Base-by-base conservation (phyloP, 2,888 invertebrate genomes). In the Stegophylla sp. region DNA sequence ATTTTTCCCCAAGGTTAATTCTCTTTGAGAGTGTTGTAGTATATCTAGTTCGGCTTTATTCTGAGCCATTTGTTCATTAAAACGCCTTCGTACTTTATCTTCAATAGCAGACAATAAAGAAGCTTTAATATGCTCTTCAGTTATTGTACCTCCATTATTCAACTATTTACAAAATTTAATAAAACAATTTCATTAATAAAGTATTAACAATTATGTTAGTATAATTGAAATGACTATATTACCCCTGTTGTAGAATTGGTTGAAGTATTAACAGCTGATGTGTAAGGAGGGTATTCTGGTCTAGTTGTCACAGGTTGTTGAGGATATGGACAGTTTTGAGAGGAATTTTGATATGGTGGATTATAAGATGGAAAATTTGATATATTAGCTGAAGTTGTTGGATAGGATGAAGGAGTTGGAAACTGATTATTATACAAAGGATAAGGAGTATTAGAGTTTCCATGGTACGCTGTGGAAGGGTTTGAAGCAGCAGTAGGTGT, bases 21-120 rank as follows among this genome's bases (percentile, higher is more conserved):
- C 97, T 83, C 93, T 92, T 85, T 94, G 93, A 0, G 96, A 96
- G 83, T 94, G 90, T 83, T 92, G 90, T 82, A 97, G 88, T 3
- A 96, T 96, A 85, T 96, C 94, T 84, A 96, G 89, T 87, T 97
- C 97, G 9, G 96, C 97, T 87, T 95, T 94, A 83, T 93, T 92
- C 86, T 96, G 96, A 84, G 94, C 94, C 83, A 94, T 93, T 85
- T 94, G 93, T 85, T 98, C 98, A 84, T 93, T 92, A 84, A 98
- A 90, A 83, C 94, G 90, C 83, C 96, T 88, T 84, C 93, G 90
- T 84, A 99, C 87, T 87, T 97, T 97, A 86, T 99, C 98, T 87
- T 97, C 96, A 0, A 98, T 94, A 34, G 98, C 98, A 81, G 97
- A 96, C 23, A 97, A 88, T 28, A 99, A 88, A 0, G 98, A 98